Conservation (phyloP, 2,888 invertebrate species). For the Hypomecis punctinalis region DNA sequence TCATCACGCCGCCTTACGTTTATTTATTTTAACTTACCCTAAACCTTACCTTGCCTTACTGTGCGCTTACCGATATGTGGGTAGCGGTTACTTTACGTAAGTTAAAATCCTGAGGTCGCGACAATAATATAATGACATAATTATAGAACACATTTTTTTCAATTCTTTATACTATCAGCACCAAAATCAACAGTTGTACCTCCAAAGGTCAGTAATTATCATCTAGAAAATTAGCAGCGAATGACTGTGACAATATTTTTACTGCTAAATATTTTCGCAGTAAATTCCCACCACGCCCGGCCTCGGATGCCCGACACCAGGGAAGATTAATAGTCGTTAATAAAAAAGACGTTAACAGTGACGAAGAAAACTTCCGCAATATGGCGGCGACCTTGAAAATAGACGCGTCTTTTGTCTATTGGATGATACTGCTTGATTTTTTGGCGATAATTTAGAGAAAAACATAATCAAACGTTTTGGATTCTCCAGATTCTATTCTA, state of each 20-base stretch:
- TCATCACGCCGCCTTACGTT: too few relatives aligned
- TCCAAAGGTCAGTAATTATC: neutral
- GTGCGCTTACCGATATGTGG: too few relatives aligned
- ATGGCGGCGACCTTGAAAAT: constrained; percentile 18
- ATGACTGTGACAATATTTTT: constrained; percentile 21
- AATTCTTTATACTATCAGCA: too few relatives aligned
- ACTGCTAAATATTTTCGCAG: constrained; percentile 10
- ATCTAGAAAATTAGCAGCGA: neutral
- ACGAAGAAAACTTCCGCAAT: constrained; percentile 26
- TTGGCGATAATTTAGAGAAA: too few relatives aligned
- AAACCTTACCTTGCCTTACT: too few relatives aligned
- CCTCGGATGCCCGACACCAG: constrained; percentile 25
- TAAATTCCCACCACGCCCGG: constrained; percentile 21
- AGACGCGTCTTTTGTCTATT: constrained; percentile 8
- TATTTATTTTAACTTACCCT: too few relatives aligned
- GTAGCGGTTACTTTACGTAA: too few relatives aligned
- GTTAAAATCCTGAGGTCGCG: too few relatives aligned
- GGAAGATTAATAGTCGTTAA: constrained; percentile 33
- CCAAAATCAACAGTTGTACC: too few relatives aligned
- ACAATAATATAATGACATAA: too few relatives aligned
- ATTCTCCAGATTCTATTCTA: too few relatives aligned
- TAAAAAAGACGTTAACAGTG: constrained; percentile 35
- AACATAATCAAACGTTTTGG: neutral
- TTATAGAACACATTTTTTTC: too few relatives aligned
- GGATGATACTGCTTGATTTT: neutral